Percentiles rank a stretch among this genome's conserved stretches.
These are phyloP conservation scores for Encarsia formosa DNA, from an alignment of 2,888 invertebrate species.

Conservation along the genomic window DNA sequence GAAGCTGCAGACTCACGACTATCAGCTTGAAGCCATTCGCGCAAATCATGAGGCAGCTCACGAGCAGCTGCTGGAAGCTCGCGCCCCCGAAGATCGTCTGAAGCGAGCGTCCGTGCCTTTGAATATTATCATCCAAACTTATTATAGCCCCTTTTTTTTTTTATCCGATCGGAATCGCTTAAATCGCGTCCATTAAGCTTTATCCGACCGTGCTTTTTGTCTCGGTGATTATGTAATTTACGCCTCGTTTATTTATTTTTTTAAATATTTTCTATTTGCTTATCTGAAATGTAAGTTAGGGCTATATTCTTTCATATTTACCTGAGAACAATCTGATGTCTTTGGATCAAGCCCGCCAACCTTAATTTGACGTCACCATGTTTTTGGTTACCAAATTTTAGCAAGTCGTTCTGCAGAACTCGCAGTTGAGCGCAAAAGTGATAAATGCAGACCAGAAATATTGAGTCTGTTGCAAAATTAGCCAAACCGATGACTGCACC, in stretches of 20 bases:
- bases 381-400: neutral
- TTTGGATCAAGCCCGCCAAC: neutral
- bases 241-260: too few species aligned
- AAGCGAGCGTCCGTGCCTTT: constrained; percentile 29
- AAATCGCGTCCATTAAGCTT: too few species aligned
- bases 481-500: neutral
- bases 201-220: too few species aligned
- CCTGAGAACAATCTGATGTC: constrained; percentile 16
- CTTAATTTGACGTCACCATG: neutral
- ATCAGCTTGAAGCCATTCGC: constrained; percentile 36
- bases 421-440: constrained; percentile 14
- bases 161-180: too few species aligned
- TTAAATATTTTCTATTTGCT: too few species aligned
- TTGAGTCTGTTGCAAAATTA: constrained; percentile 3
- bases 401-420: constrained; percentile 6
- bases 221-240: too few species aligned
- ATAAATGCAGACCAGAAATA: constrained; percentile 8
- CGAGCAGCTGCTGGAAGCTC: constrained; percentile 33
- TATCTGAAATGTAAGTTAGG: too few species aligned
- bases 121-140: too few species aligned
- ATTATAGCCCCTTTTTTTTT: too few species aligned
- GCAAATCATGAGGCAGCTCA: constrained; percentile 36
- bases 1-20: constrained; percentile 7
- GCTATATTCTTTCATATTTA: neutral
- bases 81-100: constrained; percentile 32